Evolutionary conservation across 2,113 vertebrate species (phyloP), one percentile per base, ranked within the genome.

Genomic region (Leucosticte australis): DNA sequence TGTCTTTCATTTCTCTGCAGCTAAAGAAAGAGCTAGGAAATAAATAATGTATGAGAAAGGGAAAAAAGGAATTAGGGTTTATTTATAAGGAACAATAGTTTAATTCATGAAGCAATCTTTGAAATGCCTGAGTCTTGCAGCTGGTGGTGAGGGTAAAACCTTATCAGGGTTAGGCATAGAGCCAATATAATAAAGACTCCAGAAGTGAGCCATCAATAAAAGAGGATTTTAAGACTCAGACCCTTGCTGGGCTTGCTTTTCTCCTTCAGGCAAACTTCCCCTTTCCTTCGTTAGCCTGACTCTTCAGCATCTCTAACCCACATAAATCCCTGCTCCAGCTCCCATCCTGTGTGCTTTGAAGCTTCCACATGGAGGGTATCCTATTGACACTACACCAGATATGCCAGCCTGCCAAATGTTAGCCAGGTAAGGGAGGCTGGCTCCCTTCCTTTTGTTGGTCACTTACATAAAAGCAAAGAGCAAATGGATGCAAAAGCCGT

Each of bases 21-120:
- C 39, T 68, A 37, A 91, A 79, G 52, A 93, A 82, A 74, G 50
- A 91, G 49, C 26, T 79, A 67, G 21, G 92, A 89, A 95, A 83
- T 92, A 95, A 93, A 94, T 95, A 93, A 94, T 90, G 57, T 65
- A 77, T 83, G 69, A 95, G 73, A 13, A 83, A 84, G n/a, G 37
- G 11, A 68, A 63, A 47, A 80, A 62, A 73, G 31, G 47, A 86
- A 78, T 60, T 92, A 83, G 33, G 60, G 33, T 71, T 60, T 94
- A 73, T 90, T 91, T 96, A 63, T 80, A 70, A 89, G 52, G 62
- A 90, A 91, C 50, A 81, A 88, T 88, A 81, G 55, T 56, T 91
- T 96, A 94, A 97, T 96, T 95, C 83, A 91, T 82, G 89, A 93
- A 70, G 59, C 53, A 42, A 73, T 76, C 75, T 67, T 95, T 92